Conservation (phyloP, 2,113 vertebrate species). For the Rafetus swinhoei region DNA sequence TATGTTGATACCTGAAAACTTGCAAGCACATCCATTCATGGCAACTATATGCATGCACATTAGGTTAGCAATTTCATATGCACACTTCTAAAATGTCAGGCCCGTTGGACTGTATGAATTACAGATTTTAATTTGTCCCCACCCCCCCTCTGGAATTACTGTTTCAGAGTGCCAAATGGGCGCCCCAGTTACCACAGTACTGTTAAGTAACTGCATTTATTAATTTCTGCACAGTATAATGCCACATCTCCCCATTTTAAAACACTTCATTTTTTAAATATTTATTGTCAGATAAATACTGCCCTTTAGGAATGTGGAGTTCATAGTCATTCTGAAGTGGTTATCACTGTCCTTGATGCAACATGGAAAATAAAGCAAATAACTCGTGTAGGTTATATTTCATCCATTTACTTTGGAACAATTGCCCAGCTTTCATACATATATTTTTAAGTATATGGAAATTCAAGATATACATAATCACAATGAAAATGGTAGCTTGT, state of each 20-base stretch:
- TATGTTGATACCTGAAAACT: not conserved
- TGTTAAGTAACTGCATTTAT: not conserved
- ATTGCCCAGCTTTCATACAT: not conserved
- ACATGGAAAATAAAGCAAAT: not conserved
- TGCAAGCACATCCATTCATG: not conserved
- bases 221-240: not conserved
- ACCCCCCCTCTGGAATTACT: not conserved
- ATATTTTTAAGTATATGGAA: not conserved
- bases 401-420: not conserved
- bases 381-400: not conserved
- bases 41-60: not conserved
- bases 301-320: not conserved
- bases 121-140: not conserved
- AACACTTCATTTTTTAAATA: not conserved
- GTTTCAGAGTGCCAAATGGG: not conserved
- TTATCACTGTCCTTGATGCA: not conserved
- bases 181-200: not conserved
- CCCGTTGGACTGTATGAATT: not conserved
- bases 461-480: conserved; percentile 14
- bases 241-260: not conserved
- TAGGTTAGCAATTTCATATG: not conserved
- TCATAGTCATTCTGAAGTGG: not conserved
- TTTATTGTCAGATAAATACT: not conserved
- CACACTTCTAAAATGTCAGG: not conserved
- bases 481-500: not conserved